A percentile compares a stretch with the other conserved stretches of the same genome.
Evolutionary conservation across 2,797 vertebrate genomes (phyloP).

Genomic region (Distichodus sexfasciatus): DNA sequence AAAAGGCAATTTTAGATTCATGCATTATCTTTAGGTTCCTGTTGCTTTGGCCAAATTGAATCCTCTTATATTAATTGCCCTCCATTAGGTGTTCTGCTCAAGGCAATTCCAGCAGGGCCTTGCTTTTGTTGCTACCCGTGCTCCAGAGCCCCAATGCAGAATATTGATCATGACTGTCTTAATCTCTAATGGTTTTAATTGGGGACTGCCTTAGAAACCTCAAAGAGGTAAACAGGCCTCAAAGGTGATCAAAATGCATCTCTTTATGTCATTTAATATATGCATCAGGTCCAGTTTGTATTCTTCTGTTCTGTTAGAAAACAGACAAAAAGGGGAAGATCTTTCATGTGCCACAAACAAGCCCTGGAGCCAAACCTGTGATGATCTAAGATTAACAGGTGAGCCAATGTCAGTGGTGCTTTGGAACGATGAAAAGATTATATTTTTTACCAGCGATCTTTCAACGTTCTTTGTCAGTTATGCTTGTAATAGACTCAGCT

Average conservation of each 20-base stretch:
- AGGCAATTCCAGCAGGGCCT: conserved; percentile 65
- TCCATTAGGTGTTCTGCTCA: conserved; percentile 73
- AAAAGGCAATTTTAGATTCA: conserved; percentile 74
- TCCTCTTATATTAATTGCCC: conserved; percentile 82
- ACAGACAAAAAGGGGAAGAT: conserved; percentile 23
- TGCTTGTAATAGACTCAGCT: neutral
- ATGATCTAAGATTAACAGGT: neutral
- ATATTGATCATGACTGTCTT: conserved; percentile 71
- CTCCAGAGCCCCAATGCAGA: conserved; percentile 69
- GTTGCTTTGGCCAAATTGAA: conserved; percentile 81
- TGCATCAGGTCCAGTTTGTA: conserved; percentile 14
- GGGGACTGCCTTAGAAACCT: conserved; percentile 68
- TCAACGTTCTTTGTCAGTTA: neutral
- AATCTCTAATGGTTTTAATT: conserved; percentile 73
- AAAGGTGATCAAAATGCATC: conserved; percentile 57
- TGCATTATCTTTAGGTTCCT: conserved; percentile 77
- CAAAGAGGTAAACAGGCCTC: conserved; percentile 66
- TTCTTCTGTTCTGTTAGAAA: conserved; percentile 61
- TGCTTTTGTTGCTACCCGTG: conserved; percentile 61
- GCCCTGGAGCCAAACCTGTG: neutral
- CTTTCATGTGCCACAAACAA: neutral
- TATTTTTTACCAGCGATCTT: neutral
- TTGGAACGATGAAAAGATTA: neutral
- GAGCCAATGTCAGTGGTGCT: neutral
- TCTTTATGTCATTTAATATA: conserved; percentile 52